Conservation (phyloP, 2,113 vertebrate species). For the Glaucomys volans region DNA sequence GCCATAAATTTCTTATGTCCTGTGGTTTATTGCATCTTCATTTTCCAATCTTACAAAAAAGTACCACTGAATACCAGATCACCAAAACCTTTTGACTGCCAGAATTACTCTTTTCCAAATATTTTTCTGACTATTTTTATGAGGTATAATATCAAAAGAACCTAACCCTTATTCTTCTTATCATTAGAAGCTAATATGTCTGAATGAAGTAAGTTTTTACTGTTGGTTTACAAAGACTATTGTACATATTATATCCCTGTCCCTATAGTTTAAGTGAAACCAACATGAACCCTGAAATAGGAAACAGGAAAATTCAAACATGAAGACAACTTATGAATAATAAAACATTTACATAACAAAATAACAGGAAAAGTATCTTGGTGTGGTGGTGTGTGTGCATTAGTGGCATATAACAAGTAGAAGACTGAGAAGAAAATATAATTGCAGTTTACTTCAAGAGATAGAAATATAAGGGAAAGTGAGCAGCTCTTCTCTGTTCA, state of each 20-base stretch:
- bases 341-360: not conserved
- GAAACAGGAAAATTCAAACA: not conserved
- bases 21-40: not conserved
- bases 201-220: not conserved
- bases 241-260: not conserved
- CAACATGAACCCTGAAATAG: not conserved
- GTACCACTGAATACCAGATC: not conserved
- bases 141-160: not conserved
- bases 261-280: not conserved
- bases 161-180: not conserved
- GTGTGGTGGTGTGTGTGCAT: not conserved
- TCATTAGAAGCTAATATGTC: not conserved
- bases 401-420: not conserved
- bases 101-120: not conserved
- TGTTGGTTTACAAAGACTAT: not conserved
- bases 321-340: slow-evolving; percentile 34
- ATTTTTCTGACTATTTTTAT: not conserved
- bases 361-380: not conserved
- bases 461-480: slow-evolving; percentile 10
- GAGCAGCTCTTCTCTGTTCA: slow-evolving; percentile 34
- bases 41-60: not conserved
- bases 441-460: not conserved
- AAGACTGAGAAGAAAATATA: slow-evolving; percentile 32
- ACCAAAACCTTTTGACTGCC: not conserved
- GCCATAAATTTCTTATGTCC: not conserved